phyloP scores from a whole-genome alignment of 2,888 invertebrate species.

The Polydrusus pterygomalis region DNA sequence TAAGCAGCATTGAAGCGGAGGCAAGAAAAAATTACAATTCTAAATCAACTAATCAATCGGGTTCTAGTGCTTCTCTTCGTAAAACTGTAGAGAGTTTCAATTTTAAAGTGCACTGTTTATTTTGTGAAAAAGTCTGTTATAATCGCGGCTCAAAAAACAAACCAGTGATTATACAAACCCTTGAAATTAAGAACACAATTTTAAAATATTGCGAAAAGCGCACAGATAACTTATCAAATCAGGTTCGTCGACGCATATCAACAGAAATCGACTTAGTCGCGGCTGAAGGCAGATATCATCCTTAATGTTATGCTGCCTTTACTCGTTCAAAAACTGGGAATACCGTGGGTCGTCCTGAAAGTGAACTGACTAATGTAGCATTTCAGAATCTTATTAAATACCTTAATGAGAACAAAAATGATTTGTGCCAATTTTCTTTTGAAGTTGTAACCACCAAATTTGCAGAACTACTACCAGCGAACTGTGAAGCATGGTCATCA shows the following conservation, averaged over 20 bases:
- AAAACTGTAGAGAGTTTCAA: background rate
- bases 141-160: slow-evolving; percentile 4
- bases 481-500: background rate
- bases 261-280: background rate
- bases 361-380: background rate
- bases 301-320: background rate
- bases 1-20: background rate
- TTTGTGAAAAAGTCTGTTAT: background rate
- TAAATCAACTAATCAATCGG: background rate
- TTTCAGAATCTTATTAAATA: background rate
- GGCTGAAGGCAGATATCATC: background rate
- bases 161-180: background rate
- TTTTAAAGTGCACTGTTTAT: slow-evolving; percentile 7
- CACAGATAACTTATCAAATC: background rate
- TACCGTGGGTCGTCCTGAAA: slow-evolving; percentile 1
- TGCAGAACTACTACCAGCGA: background rate
- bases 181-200: slow-evolving; percentile 4
- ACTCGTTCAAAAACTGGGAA: background rate
- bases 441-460: background rate
- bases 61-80: background rate
- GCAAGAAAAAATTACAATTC: background rate
- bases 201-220: background rate
- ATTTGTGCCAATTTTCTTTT: background rate
- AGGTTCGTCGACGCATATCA: background rate
- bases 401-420: background rate